phyloP scores from a whole-genome alignment of 2,113 vertebrate genomes.

The Eublepharis macularius region DNA sequence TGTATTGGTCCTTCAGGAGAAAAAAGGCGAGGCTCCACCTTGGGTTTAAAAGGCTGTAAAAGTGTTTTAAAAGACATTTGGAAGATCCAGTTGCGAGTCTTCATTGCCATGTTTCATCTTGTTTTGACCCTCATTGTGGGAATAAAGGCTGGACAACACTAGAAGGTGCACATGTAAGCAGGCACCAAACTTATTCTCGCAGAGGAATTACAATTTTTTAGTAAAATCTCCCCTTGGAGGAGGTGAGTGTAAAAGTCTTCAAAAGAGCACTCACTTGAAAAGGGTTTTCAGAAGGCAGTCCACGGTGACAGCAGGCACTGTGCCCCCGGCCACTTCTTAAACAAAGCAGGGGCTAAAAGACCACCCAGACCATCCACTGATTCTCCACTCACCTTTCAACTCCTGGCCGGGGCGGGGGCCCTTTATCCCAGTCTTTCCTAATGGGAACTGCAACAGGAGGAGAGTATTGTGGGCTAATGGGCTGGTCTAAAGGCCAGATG shows the following conservation, averaged over 20 bases:
- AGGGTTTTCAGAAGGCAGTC: not conserved
- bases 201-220: not conserved
- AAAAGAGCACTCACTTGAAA: not conserved
- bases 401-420: too few species aligned
- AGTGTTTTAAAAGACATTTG: too few species aligned
- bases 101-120: too few species aligned
- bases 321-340: not conserved
- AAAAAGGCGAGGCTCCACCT: too few species aligned
- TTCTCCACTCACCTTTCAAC: not conserved
- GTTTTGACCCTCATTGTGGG: too few species aligned
- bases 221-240: not conserved
- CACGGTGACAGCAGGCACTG: not conserved
- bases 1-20: too few species aligned
- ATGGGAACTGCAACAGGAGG: not conserved
- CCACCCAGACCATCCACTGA: too few species aligned
- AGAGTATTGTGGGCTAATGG: too few species aligned
- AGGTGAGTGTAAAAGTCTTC: not conserved
- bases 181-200: not conserved
- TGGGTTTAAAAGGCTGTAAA: too few species aligned
- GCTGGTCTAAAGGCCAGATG: too few species aligned
- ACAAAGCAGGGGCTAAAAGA: not conserved
- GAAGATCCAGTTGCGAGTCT: too few species aligned
- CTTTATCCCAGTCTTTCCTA: not conserved
- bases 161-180: not conserved
- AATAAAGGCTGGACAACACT: too few species aligned